Conservation (phyloP, 2,797 vertebrate genomes). For the Meriones psammophilus region DNA sequence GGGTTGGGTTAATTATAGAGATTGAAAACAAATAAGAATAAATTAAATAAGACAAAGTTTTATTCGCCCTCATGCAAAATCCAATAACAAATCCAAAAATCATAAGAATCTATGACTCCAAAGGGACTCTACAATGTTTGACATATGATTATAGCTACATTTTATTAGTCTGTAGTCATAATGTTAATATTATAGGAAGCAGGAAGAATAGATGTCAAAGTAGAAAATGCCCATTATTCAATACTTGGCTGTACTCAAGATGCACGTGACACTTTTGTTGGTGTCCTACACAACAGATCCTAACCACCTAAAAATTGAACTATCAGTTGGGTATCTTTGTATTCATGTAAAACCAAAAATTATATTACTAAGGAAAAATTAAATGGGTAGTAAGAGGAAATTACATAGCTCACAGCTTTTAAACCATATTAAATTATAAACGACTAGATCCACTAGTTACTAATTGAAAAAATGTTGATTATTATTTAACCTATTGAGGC, state of each 20-base stretch:
- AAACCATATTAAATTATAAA: not conserved
- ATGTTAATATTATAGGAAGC: not conserved
- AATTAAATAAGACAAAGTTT: not conserved
- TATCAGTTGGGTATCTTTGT: not conserved
- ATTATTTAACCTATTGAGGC: not conserved
- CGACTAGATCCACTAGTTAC: not conserved
- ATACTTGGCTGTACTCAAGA: not conserved
- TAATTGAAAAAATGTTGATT: not conserved
- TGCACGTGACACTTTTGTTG: not conserved
- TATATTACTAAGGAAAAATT: not conserved
- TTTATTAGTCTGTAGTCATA: not conserved
- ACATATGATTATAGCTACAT: not conserved
- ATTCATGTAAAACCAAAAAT: not conserved
- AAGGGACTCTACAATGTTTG: fast-evolving
- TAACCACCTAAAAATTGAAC: not conserved
- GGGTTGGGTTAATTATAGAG: not conserved
- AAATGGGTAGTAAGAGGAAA: not conserved
- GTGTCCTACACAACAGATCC: not conserved
- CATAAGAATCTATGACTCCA: not conserved
- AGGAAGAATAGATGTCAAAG: not conserved
- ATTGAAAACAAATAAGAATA: not conserved
- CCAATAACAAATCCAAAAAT: not conserved
- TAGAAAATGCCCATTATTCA: not conserved
- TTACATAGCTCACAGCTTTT: not conserved
- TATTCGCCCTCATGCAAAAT: not conserved